Evolutionary conservation across 2,888 invertebrate species (phyloP).

Genomic region (Aleiodes leptofemur): DNA sequence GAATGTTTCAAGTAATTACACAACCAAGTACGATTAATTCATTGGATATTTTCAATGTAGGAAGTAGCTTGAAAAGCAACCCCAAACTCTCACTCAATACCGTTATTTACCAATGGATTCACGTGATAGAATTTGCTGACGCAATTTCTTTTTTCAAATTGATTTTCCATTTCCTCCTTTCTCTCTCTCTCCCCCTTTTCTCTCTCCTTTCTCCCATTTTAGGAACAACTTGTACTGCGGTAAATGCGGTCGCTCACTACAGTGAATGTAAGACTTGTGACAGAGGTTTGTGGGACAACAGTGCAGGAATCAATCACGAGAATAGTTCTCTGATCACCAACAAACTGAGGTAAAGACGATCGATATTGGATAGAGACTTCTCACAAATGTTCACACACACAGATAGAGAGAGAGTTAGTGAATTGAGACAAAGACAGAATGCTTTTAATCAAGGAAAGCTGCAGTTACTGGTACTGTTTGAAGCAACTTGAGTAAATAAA

Average conservation of each 20-base stretch:
- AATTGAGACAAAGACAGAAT: background rate
- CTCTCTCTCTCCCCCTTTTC: too few species aligned
- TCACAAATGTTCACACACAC: background rate
- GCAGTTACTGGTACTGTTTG: constrained; percentile 12
- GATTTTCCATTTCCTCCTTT: background rate
- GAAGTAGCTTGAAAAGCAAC: background rate
- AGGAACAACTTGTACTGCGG: constrained; percentile 83
- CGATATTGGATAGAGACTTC: constrained; percentile 28
- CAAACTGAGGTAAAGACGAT: constrained; percentile 22
- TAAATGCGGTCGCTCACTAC: constrained; percentile 82
- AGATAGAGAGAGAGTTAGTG: background rate
- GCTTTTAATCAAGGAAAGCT: constrained; percentile 25
- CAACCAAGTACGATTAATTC: constrained; percentile 16
- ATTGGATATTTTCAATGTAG: background rate
- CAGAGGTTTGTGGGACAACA: constrained; percentile 21
- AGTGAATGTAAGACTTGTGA: constrained; percentile 79
- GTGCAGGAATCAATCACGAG: constrained; percentile 23
- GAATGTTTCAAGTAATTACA: background rate
- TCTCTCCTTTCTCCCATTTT: constrained; percentile 44
- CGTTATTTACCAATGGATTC: constrained; percentile 21
- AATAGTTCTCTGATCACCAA: constrained; percentile 22
- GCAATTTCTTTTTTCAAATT: constrained; percentile 20
- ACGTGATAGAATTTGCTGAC: constrained; percentile 14
- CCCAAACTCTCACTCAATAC: background rate
- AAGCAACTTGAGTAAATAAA: constrained; percentile 10